Base-by-base conservation (phyloP, 2,113 vertebrate genomes). In the Hipposideros armiger region DNA sequence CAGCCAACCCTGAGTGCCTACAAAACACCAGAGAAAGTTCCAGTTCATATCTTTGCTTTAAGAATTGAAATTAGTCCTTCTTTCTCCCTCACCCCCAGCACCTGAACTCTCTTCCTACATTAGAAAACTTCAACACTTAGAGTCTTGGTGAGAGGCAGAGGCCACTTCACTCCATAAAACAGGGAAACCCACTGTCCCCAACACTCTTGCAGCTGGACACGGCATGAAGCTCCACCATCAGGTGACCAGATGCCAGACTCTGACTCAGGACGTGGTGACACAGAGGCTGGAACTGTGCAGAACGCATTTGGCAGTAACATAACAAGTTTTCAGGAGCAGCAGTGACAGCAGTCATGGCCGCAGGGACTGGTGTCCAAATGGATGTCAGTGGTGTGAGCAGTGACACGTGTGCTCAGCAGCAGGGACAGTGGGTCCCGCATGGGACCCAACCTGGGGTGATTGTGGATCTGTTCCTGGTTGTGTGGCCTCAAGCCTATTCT, bases 291-390 rank as follows among this genome's bases (percentile, higher is more conserved):
- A 11, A n/a, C n/a, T n/a, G n/a, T n/a, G n/a, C n/a, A n/a, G n/a
- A n/a, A 24, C 50, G 9, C n/a, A n/a, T 1, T 7, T 50, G 58
- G 24, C 9, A 87, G 50, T 32, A 15, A 52, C 22, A 24, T 16
- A 7, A 14, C 40, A n/a, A 20, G 16, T 11, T 58, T 4, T 30
- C 83, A 40, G 24, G 7, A 54, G 5, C 69, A 17, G 28, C 47
- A 89, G 77, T 3, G 14, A 26, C 2, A 11, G 32, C 28, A 16
- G 13, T 32, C 36, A 52, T 16, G 3, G 24, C 69, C 2, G 0
- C 11, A 2, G 36, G 36, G 22, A 26, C 56, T 45, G 20, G 14
- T 20, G 5, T 30, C 24, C 50, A 30, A 7, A 8, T 9, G 17
- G 30, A 30, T 17, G 11, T 76, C 14, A 30, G 22, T 19, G 58